phyloP scores from a whole-genome alignment of 2,113 vertebrate species.

The Rhagologus leucostigma region DNA sequence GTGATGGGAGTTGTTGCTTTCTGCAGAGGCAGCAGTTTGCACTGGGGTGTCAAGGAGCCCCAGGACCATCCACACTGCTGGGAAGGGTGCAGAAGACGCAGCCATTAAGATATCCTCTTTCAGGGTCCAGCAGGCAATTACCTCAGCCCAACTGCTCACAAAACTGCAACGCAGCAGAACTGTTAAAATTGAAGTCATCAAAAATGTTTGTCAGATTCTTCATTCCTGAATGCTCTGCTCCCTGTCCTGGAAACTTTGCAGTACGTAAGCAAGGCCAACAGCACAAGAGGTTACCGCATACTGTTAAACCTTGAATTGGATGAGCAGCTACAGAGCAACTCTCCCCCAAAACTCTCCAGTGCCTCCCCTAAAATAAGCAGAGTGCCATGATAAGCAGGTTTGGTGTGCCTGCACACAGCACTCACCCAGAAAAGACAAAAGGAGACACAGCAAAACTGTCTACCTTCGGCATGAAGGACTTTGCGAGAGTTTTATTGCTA shows the following conservation, averaged over 20 bases:
- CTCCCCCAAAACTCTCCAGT: not conserved
- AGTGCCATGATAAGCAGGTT: fast-evolving
- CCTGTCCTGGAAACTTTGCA: not conserved
- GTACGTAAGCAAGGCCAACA: not conserved
- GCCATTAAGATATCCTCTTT: not conserved
- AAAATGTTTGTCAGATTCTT: not conserved
- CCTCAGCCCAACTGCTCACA: not conserved
- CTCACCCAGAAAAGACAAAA: not conserved
- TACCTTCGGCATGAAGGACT: fast-evolving
- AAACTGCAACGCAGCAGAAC: not conserved
- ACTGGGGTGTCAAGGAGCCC: not conserved
- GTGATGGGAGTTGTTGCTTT: not conserved
- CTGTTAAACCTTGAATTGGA: not conserved
- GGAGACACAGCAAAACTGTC: not conserved
- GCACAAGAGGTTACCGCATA: not conserved
- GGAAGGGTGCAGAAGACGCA: fast-evolving
- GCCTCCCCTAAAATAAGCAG: not conserved
- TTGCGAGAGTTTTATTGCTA: not conserved
- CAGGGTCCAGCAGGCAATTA: not conserved
- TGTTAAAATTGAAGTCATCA: not conserved
- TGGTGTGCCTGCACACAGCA: fast-evolving
- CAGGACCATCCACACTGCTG: fast-evolving
- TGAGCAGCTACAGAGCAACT: not conserved
- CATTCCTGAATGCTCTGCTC: not conserved
- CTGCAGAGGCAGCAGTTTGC: not conserved